Evolutionary conservation across 2,113 vertebrate species (phyloP).

Genomic region (Malurus melanocephalus): DNA sequence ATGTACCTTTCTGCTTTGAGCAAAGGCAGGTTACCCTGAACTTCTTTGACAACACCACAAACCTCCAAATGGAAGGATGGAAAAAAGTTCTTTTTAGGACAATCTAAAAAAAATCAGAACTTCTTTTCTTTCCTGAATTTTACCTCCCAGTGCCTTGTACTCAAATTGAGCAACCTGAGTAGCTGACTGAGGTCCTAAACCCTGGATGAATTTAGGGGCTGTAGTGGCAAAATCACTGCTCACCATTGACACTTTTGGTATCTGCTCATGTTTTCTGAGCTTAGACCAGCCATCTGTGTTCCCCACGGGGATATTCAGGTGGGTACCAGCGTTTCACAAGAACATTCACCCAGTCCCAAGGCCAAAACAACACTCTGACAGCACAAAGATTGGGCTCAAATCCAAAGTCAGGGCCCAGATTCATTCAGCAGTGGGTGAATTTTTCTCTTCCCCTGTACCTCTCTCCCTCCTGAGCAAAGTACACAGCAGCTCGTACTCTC

Average conservation of each 20-base stretch:
- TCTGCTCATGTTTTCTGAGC: background rate
- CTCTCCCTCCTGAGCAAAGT: background rate
- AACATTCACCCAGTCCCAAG: background rate
- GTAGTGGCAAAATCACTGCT: background rate
- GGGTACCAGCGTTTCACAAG: background rate
- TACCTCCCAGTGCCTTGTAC: background rate
- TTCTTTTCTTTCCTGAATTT: background rate
- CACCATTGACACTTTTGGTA: background rate
- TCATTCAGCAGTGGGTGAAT: background rate
- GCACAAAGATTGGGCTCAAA: background rate
- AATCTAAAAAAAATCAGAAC: background rate
- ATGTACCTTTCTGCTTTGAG: background rate
- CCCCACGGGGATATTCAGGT: background rate
- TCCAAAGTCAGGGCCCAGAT: background rate
- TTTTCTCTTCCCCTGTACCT: background rate
- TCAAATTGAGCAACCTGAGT: background rate
- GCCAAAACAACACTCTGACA: background rate
- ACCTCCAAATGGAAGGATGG: background rate
- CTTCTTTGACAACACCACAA: background rate
- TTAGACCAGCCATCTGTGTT: background rate
- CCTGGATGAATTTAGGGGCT: background rate
- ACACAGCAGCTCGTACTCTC: background rate
- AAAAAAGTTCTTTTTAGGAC: background rate
- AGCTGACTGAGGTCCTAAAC: background rate
- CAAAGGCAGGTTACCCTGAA: background rate